phyloP scores from a whole-genome alignment of 2,888 invertebrate genomes.

The Apamea sordens region DNA sequence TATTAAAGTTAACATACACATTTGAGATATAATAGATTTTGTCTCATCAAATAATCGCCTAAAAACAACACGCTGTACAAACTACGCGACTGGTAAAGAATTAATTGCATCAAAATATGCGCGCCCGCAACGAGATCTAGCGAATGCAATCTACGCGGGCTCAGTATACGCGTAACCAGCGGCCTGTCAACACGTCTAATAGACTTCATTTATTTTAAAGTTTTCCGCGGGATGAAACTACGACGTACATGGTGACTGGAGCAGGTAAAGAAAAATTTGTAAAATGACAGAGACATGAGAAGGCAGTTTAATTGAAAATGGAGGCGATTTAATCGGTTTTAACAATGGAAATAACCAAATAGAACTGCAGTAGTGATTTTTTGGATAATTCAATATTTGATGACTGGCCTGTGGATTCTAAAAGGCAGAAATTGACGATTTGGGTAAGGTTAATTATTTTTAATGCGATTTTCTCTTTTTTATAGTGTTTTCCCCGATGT shows the following conservation, averaged over 20 bases:
- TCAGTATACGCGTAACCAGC: conserved; percentile 51
- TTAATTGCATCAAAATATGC: conserved; percentile 68
- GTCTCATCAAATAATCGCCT: not conserved
- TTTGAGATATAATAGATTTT: not conserved
- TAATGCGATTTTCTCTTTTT: not conserved
- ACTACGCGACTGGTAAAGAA: conserved; percentile 36
- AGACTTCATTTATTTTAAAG: not conserved
- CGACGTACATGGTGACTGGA: conserved; percentile 1
- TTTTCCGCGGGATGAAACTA: not conserved
- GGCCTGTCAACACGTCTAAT: conserved; percentile 29
- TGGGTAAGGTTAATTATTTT: conserved; percentile 23
- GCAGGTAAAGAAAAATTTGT: not conserved
- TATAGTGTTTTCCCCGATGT: not conserved
- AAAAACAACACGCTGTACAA: conserved; percentile 62
- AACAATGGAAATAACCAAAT: not conserved
- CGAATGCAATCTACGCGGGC: conserved; percentile 48
- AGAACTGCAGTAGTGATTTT: not conserved
- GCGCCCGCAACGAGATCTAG: conserved; percentile 61
- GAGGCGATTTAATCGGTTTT: not conserved
- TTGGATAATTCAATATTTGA: not conserved
- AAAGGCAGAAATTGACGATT: not conserved
- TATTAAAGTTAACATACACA: not conserved
- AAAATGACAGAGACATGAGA: not conserved
- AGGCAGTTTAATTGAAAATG: not conserved
- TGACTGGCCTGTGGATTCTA: not conserved